phyloP scores from a whole-genome alignment of 92 coral and sea anemone genomes.

The Porites rus region DNA sequence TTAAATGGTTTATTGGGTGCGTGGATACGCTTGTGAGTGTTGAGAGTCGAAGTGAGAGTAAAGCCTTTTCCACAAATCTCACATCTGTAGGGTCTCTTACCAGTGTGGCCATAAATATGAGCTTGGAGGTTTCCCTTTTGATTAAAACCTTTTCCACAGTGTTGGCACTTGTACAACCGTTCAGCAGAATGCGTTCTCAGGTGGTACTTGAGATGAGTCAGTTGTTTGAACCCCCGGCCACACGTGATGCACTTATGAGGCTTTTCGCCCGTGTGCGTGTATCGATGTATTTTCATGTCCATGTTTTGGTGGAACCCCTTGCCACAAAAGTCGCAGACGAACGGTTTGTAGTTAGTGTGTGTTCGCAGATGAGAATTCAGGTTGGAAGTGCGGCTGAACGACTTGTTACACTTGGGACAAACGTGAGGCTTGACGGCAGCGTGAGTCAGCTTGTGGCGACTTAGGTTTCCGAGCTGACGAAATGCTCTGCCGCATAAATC shows the following conservation, averaged over 20 bases:
- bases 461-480: constrained; percentile 74
- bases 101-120: constrained; percentile 87
- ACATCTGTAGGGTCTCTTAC: constrained; percentile 86
- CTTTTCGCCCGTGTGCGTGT: constrained; percentile 93
- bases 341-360: constrained; percentile 76
- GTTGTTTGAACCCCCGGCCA: constrained; percentile 89
- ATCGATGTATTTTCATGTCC: constrained; percentile 84
- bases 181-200: constrained; percentile 86
- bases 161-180: constrained; percentile 84
- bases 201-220: constrained; percentile 92
- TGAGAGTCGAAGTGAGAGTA: constrained; percentile 85
- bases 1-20: constrained; percentile 79
- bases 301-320: constrained; percentile 87
- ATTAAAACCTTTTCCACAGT: constrained; percentile 92
- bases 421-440: constrained; percentile 68
- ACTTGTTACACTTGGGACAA: constrained; percentile 78
- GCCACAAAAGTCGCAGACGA: constrained; percentile 81
- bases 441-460: constrained; percentile 73
- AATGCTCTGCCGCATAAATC: constrained; percentile 62
- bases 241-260: constrained; percentile 85
- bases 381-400: constrained; percentile 78
- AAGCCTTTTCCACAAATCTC: constrained; percentile 83
- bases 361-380: constrained; percentile 82
- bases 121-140: constrained; percentile 91
- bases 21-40: constrained; percentile 84